phyloP scores from a whole-genome alignment of 2,113 vertebrate species.

The Carollia perspicillata region DNA sequence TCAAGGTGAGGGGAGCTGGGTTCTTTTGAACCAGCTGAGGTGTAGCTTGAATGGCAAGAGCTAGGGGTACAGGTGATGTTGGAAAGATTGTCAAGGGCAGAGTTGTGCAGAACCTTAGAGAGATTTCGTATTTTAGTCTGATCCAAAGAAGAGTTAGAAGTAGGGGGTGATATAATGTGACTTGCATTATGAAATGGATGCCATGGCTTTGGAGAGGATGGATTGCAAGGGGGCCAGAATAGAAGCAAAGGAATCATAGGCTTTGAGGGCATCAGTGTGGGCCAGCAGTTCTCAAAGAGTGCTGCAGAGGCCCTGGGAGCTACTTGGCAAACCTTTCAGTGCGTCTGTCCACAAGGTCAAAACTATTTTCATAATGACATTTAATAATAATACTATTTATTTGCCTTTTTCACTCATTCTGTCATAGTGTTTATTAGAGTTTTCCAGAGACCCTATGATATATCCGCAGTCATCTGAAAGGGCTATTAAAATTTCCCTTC shows the following conservation, averaged over 20 bases:
- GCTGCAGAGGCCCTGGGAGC: background rate
- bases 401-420: background rate
- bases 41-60: background rate
- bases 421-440: background rate
- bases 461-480: background rate
- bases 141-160: background rate
- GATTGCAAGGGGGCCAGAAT: background rate
- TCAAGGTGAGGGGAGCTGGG: background rate
- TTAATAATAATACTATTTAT: background rate
- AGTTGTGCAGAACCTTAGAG: background rate
- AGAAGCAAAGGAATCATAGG: background rate
- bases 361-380: background rate
- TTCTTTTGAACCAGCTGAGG: background rate
- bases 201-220: background rate
- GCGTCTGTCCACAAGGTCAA: background rate
- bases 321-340: background rate
- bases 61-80: too few relatives aligned
- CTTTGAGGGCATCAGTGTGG: background rate
- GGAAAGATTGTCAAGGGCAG: background rate
- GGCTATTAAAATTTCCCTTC: background rate
- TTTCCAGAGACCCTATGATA: background rate
- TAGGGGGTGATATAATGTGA: background rate
- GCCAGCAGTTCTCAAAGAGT: background rate
- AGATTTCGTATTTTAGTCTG: background rate
- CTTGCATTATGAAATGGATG: background rate